Evolutionary conservation across 2,888 invertebrate genomes (phyloP), one percentile per base, ranked within the genome.

Genomic region (Drosophila paramelanica): DNA sequence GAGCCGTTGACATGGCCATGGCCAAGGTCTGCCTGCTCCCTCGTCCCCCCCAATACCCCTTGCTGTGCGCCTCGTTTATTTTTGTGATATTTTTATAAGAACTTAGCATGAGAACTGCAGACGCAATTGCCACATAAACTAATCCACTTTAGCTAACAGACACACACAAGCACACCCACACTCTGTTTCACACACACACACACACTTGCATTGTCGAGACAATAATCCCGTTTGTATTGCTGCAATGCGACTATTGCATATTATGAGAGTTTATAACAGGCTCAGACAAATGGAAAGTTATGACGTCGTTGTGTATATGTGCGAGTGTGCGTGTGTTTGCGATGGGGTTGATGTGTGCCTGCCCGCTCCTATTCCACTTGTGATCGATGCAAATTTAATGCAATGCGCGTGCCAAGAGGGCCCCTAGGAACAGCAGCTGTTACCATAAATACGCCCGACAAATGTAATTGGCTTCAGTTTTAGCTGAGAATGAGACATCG

Each of bases 351-450:
- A 5, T 36, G 13, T 58, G 5, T 55, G 45, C 31, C 10, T 8
- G 3, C 39, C 23, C 13, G 52, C 53, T 56, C 56, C 58, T 61
- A 67, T 67, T 60, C 53, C 51, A 41, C 14, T 67, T 31, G 46
- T 68, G 85, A 75, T 73, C 83, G 78, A 83, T 86, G 76, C 65
- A 85, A 79, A 79, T 77, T 70, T 70, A 77, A 82, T 76, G 82
- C 80, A 73, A 76, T 69, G 69, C 56, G 55, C 60, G 60, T 49
- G 69, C 36, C 65, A 50, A 59, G 13, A 5, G 70, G 58, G 50
- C 39, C 17, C 20, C 25, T 31, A 49, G 51, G 13, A 23, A 39
- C 36, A 49, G 43, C 55, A 51, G 43, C 57, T 47, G 49, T 51
- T 61, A 42, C 27, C 6, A 50, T 38, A 52, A 58, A 43, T 46